Percentiles rank a stretch among this genome's conserved stretches.
Evolutionary conservation across 2,113 vertebrate species (phyloP).

Genomic region (Etheostoma cragini): DNA sequence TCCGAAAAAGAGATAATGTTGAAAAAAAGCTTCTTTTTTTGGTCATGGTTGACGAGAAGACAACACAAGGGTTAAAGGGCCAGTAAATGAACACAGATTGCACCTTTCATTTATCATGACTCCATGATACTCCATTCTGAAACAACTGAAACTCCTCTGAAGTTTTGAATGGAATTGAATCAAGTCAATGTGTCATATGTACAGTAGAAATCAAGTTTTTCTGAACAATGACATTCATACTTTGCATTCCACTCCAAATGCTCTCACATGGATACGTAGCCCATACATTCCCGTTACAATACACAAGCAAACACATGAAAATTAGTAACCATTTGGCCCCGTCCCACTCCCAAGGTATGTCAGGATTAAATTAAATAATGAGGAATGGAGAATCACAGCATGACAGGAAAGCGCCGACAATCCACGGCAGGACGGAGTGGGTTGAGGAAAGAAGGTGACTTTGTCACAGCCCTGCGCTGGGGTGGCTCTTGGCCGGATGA

Average conservation of each 20-base stretch:
- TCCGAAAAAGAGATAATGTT: too few species aligned
- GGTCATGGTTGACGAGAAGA: too few species aligned
- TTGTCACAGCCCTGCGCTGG: conserved; percentile 62
- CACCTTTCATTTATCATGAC: too few species aligned
- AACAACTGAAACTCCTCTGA: background rate
- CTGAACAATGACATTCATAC: too few species aligned
- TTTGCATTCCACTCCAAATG: too few species aligned
- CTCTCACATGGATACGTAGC: too few species aligned
- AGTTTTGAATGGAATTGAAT: background rate
- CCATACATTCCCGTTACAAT: background rate
- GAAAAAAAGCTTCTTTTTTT: too few species aligned
- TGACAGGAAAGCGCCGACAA: conserved; percentile 6
- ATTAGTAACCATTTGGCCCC: background rate
- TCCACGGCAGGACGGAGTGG: conserved; percentile 33
- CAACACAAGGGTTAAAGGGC: background rate
- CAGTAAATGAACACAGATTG: background rate
- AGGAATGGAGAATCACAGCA: background rate
- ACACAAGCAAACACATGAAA: background rate
- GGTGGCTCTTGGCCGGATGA: conserved; percentile 76
- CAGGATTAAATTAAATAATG: background rate
- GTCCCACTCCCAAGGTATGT: background rate
- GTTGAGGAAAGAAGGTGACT: conserved; percentile 55
- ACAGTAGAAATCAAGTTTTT: too few species aligned
- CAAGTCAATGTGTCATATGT: too few species aligned
- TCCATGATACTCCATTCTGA: too few species aligned